phyloP scores from a whole-genome alignment of 2,797 vertebrate genomes.

The Bufotes viridis region DNA sequence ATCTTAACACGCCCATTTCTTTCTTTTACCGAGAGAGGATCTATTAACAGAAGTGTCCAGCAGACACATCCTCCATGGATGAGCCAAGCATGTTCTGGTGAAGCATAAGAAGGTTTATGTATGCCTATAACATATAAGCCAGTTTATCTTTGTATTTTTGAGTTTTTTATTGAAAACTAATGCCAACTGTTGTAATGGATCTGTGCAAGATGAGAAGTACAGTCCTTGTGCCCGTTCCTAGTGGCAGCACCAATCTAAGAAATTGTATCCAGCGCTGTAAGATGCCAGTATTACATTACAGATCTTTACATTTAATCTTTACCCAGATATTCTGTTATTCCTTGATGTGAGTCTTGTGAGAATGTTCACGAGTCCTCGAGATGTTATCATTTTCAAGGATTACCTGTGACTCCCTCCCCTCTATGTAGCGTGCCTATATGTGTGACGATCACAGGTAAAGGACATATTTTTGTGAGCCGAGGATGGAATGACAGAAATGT shows the following conservation, averaged over 20 bases:
- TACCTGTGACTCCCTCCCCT: neutral
- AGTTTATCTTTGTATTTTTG: no score
- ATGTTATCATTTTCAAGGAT: conserved; percentile 11
- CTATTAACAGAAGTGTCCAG: neutral
- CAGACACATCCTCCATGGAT: no score
- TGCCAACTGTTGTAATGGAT: no score
- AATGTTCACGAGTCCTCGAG: neutral
- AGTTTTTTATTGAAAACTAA: no score
- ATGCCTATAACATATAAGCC: no score
- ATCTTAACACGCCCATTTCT: no score
- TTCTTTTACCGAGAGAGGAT: neutral
- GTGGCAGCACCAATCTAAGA: neutral
- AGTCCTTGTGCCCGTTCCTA: neutral
- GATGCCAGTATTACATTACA: neutral
- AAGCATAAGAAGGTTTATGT: no score
- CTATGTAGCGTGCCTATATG: conserved; percentile 22
- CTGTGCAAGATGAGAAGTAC: no score
- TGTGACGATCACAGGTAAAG: conserved; percentile 40
- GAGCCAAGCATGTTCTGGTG: no score
- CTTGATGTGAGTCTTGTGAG: conserved; percentile 1
- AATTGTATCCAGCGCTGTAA: neutral
- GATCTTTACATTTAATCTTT: no score
- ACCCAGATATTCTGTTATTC: neutral
- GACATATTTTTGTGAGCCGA: conserved; percentile 38
- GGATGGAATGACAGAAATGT: conserved; percentile 57